Conservation (phyloP, 2,888 invertebrate species). For the Conchocele bisecta region DNA sequence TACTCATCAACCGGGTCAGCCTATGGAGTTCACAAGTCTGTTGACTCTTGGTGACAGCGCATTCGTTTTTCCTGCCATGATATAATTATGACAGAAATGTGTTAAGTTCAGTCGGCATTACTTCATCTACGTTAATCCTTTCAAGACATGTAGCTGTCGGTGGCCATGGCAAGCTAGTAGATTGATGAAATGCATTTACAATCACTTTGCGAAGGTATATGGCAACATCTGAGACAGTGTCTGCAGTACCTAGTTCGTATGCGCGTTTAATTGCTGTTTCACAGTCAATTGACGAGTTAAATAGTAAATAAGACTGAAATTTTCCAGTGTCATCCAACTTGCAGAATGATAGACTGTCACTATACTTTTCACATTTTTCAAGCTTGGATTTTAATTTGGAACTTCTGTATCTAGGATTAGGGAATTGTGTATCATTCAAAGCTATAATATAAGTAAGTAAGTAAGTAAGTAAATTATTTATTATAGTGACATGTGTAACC, state of each 20-base stretch:
- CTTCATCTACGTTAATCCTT: background rate
- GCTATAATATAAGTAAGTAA: too few species aligned
- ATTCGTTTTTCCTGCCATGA: constrained; percentile 20
- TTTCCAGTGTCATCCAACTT: constrained; percentile 2
- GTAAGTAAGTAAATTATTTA: too few species aligned
- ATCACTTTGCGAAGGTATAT: constrained; percentile 11
- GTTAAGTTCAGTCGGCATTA: constrained; percentile 4
- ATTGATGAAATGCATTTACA: constrained; percentile 15
- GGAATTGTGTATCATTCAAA: constrained; percentile 5
- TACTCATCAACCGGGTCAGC: constrained; percentile 52
- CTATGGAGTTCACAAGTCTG: constrained; percentile 41
- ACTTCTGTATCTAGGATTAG: constrained; percentile 20
- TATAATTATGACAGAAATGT: constrained; percentile 16
- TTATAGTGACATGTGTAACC: too few species aligned
- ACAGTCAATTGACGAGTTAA: constrained; percentile 4
- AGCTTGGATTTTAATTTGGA: constrained; percentile 15
- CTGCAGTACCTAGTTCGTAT: constrained; percentile 4
- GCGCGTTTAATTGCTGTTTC: constrained; percentile 21
- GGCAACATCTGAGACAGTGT: constrained; percentile 17
- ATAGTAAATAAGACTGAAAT: constrained; percentile 20
- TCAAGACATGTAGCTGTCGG: constrained; percentile 22
- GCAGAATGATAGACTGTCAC: constrained; percentile 5
- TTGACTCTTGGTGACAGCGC: background rate
- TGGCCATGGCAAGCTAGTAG: constrained; percentile 21
- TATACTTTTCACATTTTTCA: constrained; percentile 9